A percentile compares a stretch with the other conserved stretches of the same genome.
Conservation (phyloP, 2,888 invertebrate genomes). For the Nymphalis urticae region DNA sequence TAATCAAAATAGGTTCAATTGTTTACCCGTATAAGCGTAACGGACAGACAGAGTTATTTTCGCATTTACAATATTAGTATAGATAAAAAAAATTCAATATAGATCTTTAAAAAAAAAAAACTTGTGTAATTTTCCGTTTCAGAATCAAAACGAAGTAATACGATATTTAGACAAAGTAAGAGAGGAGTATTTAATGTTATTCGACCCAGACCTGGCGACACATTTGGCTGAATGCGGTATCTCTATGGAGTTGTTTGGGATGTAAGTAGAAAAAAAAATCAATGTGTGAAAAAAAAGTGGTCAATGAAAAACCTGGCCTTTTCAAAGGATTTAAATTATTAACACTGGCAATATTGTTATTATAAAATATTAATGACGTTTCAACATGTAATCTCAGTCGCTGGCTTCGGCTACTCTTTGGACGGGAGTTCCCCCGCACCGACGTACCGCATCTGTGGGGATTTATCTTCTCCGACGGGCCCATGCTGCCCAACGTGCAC, state of each 20-base stretch:
- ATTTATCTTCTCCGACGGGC: conserved; percentile 88
- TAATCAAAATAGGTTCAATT: no score
- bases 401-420: conserved; percentile 91
- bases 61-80: no score
- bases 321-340: no score
- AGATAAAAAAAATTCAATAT: no score
- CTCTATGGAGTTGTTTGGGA: conserved; percentile 92
- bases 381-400: conserved; percentile 78
- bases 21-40: no score
- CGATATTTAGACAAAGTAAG: conserved; percentile 82
- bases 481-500: conserved; percentile 62
- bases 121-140: conserved; percentile 34
- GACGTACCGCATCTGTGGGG: conserved; percentile 92
- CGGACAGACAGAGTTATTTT: no score
- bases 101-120: no score
- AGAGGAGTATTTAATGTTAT: conserved; percentile 84
- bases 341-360: no score
- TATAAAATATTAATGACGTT: background rate
- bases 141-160: conserved; percentile 81
- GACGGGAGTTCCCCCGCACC: conserved; percentile 89
- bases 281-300: no score
- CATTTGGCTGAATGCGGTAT: conserved; percentile 88
- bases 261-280: conserved; percentile 79
- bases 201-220: conserved; percentile 72
- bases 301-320: no score